phyloP scores from a whole-genome alignment of 2,888 invertebrate species.

The Coelopa pilipes region DNA sequence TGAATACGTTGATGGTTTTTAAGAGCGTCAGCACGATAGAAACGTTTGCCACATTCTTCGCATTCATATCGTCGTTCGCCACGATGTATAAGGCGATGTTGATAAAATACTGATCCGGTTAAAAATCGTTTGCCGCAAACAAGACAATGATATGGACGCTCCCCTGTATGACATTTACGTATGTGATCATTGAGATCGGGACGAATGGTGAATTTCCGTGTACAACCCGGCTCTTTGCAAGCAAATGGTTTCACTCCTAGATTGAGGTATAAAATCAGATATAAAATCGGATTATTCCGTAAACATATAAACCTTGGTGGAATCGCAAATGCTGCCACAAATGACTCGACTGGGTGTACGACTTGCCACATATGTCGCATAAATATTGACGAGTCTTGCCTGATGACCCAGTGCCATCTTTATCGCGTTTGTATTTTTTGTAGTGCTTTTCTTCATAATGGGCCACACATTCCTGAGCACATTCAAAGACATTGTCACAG shows the following conservation, averaged over 20 bases:
- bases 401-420: slow-evolving; percentile 53
- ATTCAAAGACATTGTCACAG: slow-evolving; percentile 58
- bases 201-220: slow-evolving; percentile 72
- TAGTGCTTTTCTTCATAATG: slow-evolving; percentile 72
- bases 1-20: slow-evolving; percentile 73
- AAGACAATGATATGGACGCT: slow-evolving; percentile 72
- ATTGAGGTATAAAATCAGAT: background rate
- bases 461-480: slow-evolving; percentile 61
- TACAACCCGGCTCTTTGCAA: slow-evolving; percentile 72
- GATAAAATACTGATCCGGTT: slow-evolving; percentile 74
- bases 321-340: slow-evolving; percentile 75
- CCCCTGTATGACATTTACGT: slow-evolving; percentile 74
- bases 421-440: slow-evolving; percentile 67
- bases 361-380: slow-evolving; percentile 73
- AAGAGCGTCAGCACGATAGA: slow-evolving; percentile 73
- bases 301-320: slow-evolving; percentile 69
- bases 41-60: slow-evolving; percentile 73
- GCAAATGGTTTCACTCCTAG: slow-evolving; percentile 74
- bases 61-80: slow-evolving; percentile 74
- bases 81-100: slow-evolving; percentile 73
- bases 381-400: slow-evolving; percentile 67
- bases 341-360: slow-evolving; percentile 73
- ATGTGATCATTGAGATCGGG: slow-evolving; percentile 75
- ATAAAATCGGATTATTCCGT: background rate
- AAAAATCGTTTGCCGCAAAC: slow-evolving; percentile 73